Base-by-base conservation (phyloP, 2,888 invertebrate genomes). In the Drosophila siamana region DNA sequence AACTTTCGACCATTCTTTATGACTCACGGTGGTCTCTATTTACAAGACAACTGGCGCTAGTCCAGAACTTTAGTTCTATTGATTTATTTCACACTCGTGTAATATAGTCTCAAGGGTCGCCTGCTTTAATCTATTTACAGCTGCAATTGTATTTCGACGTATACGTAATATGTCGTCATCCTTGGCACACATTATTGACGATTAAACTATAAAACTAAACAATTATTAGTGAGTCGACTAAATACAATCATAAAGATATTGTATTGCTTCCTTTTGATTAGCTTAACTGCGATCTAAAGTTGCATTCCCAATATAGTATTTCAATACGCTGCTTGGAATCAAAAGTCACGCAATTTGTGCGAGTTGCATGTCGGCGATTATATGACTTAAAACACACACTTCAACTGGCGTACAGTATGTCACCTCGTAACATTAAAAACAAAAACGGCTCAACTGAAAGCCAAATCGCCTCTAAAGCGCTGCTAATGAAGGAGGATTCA, bases 401-500 rank as follows among this genome's bases (percentile, higher is more conserved):
- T 83, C 78, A 86, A 65, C 76, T 75, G 67, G 64, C 65, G 44
- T 50, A 47, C 38, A 48, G 44, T 41, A 41, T 33, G 11, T 69
- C 70, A 66, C 33, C 61, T 72, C 66, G 59, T 57, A 65, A 72
- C 51, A 22, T 52, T 74, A 33, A 56, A 26, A 46, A 43, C 54
- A 40, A 55, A 50, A 33, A 33, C 26, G 33, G 30, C 30, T 26
- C 46, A 50, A 46, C 46, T 38, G 30, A 56, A 24, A 26, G 30
- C 8, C 36, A 36, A 57, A 36, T 47, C 61, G 30, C 13, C 55
- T 55, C 59, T 61, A 16, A 54, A 13, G 15, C 30, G 48, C 55
- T 41, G 56, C 81, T 83, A 83, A 83, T 84, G 82, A 83, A 75
- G 75, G 75, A 73, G 75, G 75, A 73, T 81, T 86, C 71, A 36